A percentile compares a stretch with the other conserved stretches of the same genome.
Conservation (phyloP, 2,797 vertebrate genomes). For the Myripristis murdjan region DNA sequence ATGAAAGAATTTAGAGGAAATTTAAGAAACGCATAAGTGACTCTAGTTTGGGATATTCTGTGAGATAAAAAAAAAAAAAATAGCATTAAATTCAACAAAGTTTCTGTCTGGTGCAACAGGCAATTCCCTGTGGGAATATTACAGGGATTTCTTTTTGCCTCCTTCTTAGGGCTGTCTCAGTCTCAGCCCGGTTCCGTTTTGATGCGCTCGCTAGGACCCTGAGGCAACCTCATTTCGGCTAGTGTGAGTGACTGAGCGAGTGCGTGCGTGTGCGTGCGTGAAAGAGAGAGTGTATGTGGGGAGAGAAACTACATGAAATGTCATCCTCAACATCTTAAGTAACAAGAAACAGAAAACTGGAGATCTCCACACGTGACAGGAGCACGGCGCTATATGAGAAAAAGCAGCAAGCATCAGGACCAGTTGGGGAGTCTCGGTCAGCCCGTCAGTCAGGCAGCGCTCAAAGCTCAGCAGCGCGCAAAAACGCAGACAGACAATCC, state of each 20-base stretch:
- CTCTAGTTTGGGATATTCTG: too few relatives aligned
- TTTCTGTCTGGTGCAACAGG: neutral
- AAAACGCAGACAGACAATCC: slow-evolving; percentile 39
- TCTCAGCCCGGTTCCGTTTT: neutral
- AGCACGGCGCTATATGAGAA: slow-evolving; percentile 83
- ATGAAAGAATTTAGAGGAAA: neutral
- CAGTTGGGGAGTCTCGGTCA: too few relatives aligned
- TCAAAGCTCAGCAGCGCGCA: slow-evolving; percentile 73
- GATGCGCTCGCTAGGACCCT: slow-evolving; percentile 81
- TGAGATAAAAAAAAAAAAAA: too few relatives aligned
- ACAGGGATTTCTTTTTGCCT: neutral
- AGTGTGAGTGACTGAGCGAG: slow-evolving; percentile 17
- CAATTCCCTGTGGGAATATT: neutral
- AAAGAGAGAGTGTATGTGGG: slow-evolving; percentile 23
- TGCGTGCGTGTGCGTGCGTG: neutral
- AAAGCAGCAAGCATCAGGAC: slow-evolving; percentile 87
- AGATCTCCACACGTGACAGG: slow-evolving; percentile 86
- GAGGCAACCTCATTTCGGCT: slow-evolving; percentile 60
- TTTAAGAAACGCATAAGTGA: too few relatives aligned
- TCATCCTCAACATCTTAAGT: slow-evolving; percentile 82
- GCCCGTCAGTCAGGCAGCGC: slow-evolving; percentile 63
- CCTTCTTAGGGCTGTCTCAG: slow-evolving; percentile 34
- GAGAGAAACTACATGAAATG: slow-evolving; percentile 70
- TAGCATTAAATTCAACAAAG: neutral
- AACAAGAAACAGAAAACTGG: slow-evolving; percentile 70